These are phyloP conservation scores for Agrotis puta DNA, from an alignment of 2,888 invertebrate species.

Conservation along the genomic window DNA sequence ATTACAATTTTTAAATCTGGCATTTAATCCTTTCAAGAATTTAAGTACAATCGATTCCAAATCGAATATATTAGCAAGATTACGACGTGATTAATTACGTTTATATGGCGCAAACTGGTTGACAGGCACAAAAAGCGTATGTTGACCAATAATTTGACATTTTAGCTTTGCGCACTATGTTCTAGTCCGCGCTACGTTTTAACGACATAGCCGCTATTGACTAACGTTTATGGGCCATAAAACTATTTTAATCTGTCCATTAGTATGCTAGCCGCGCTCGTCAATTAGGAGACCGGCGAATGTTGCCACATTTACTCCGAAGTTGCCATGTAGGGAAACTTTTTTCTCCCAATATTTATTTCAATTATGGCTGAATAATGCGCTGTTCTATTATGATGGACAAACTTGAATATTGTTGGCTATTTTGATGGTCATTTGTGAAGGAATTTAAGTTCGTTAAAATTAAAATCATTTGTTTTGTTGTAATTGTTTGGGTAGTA, in stretches of 20 bases:
- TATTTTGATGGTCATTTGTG: slow-evolving; percentile 28
- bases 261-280: slow-evolving; percentile 84
- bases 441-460: slow-evolving; percentile 56
- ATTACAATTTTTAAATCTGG: slow-evolving; percentile 51
- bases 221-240: slow-evolving; percentile 83
- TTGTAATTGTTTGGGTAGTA: slow-evolving; percentile 17
- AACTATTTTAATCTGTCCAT: slow-evolving; percentile 87
- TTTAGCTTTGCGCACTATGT: slow-evolving; percentile 47
- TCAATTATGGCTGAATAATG: slow-evolving; percentile 44
- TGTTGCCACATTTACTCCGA: slow-evolving; percentile 71
- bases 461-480: slow-evolving; percentile 15
- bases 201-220: slow-evolving; percentile 65
- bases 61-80: slow-evolving; percentile 52
- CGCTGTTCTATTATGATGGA: slow-evolving; percentile 26
- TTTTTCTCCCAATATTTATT: slow-evolving; percentile 58
- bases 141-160: slow-evolving; percentile 59
- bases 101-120: slow-evolving; percentile 38
- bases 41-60: slow-evolving; percentile 48
- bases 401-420: slow-evolving; percentile 23
- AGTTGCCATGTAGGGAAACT: slow-evolving; percentile 63
- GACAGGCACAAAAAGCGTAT: slow-evolving; percentile 49
- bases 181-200: slow-evolving; percentile 44
- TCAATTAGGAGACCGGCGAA: slow-evolving; percentile 81
- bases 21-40: slow-evolving; percentile 48
- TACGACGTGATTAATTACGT: slow-evolving; percentile 38